Percentiles rank a stretch among this genome's conserved stretches.
phyloP scores from a whole-genome alignment of 2,797 vertebrate genomes.

The Acrossocheilus fasciatus region DNA sequence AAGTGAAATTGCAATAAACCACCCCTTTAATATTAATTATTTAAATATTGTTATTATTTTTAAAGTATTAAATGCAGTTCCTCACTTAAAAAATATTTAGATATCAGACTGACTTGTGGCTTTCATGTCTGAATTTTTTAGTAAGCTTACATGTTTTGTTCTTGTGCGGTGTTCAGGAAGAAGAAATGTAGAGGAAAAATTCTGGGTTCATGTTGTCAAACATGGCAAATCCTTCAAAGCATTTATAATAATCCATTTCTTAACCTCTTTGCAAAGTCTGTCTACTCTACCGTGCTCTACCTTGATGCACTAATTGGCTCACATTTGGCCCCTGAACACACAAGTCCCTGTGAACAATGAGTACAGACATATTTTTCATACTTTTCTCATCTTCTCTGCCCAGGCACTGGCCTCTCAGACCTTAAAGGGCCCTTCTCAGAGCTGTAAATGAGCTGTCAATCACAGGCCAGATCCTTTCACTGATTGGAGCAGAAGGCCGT shows the following conservation, averaged over 20 bases:
- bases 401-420: not conserved
- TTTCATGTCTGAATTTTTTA: not conserved
- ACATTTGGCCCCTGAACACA: constrained; percentile 20
- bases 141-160: not conserved
- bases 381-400: constrained; percentile 18
- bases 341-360: constrained; percentile 29
- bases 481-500: constrained; percentile 8
- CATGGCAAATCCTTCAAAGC: not conserved
- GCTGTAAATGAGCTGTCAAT: constrained; percentile 44
- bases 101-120: not conserved
- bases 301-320: not conserved
- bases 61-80: too few relatives aligned
- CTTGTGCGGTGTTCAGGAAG: not conserved
- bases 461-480: constrained; percentile 37
- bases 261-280: not conserved
- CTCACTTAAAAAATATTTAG: not conserved
- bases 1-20: too few relatives aligned
- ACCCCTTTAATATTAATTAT: too few relatives aligned
- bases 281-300: not conserved
- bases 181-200: not conserved
- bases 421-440: constrained; percentile 29
- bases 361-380: constrained; percentile 32
- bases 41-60: not conserved
- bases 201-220: constrained; percentile 2
- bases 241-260: constrained; percentile 14